Conservation (phyloP, 1,140 invertebrate genomes). For the Tribolium madens region DNA sequence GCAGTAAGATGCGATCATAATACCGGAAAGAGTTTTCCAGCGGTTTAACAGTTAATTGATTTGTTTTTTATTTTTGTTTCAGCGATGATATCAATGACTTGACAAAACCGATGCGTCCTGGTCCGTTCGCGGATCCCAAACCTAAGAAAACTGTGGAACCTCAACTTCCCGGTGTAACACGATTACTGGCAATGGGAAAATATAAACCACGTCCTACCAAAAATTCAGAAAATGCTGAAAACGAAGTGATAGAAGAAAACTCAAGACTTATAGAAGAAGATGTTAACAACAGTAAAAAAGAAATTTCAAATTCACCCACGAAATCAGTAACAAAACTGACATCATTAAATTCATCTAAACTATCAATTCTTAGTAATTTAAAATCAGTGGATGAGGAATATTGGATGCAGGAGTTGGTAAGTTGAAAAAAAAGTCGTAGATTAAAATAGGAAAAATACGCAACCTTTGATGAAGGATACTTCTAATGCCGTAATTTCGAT, state of each 20-base stretch:
- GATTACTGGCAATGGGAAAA: slow-evolving; percentile 32
- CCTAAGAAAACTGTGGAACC: slow-evolving; percentile 13
- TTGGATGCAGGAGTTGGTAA: slow-evolving; percentile 40
- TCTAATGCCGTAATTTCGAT: neutral
- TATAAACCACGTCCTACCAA: slow-evolving; percentile 9
- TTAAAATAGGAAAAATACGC: neutral
- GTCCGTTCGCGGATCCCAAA: slow-evolving; percentile 37
- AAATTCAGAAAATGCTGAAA: neutral
- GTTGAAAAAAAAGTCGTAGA: no score
- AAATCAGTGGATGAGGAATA: slow-evolving; percentile 33
- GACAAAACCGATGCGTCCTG: slow-evolving; percentile 36
- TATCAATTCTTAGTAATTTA: slow-evolving; percentile 17
- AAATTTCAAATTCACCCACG: neutral
- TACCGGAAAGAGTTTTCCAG: no score
- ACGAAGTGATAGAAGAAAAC: neutral
- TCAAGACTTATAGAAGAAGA: slow-evolving; percentile 4
- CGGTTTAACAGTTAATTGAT: no score
- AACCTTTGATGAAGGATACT: neutral
- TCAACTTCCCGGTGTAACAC: slow-evolving; percentile 7
- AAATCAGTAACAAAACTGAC: neutral
- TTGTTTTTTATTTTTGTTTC: slow-evolving; percentile 7
- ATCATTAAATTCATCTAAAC: slow-evolving; percentile 1
- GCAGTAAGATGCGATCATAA: neutral
- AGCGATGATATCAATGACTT: slow-evolving; percentile 33
- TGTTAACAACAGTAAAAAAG: neutral